phyloP scores from a whole-genome alignment of 2,888 invertebrate species.

The Drosophila borborema region DNA sequence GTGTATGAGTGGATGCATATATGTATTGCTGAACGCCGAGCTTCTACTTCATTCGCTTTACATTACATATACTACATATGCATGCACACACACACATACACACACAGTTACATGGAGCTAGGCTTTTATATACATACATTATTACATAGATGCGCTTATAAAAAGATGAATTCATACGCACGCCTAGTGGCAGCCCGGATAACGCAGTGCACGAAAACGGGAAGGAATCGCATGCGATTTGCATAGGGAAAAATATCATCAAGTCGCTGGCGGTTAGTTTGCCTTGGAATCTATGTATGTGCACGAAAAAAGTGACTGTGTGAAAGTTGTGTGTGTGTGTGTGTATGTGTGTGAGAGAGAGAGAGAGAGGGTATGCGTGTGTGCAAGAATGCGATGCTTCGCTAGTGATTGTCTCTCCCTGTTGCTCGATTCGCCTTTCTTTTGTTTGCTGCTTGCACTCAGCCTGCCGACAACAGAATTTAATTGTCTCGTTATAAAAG shows the following conservation, averaged over 20 bases:
- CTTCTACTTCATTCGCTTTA: constrained; percentile 52
- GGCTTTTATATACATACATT: constrained; percentile 14
- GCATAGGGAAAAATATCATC: constrained; percentile 72
- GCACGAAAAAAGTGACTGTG: constrained; percentile 16
- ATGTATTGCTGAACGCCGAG: constrained; percentile 35
- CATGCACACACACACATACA: constrained; percentile 7
- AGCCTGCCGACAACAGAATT: constrained; percentile 37
- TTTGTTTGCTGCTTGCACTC: constrained; percentile 62
- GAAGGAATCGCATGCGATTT: constrained; percentile 71
- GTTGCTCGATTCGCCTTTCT: constrained; percentile 63
- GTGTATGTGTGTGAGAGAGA: constrained; percentile 6
- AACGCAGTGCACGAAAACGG: constrained; percentile 7
- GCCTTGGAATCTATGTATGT: constrained; percentile 27
- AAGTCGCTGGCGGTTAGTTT: constrained; percentile 59
- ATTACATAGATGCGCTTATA: constrained; percentile 19
- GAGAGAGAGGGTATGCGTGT: constrained; percentile 3
- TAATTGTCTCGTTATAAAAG: neutral
- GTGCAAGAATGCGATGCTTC: constrained; percentile 72
- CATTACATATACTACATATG: constrained; percentile 41
- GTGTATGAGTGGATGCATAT: constrained; percentile 1
- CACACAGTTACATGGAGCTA: neutral
- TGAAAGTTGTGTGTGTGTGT: constrained; percentile 3
- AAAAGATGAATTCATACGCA: constrained; percentile 71
- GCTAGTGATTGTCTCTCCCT: constrained; percentile 70
- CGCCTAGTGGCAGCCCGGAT: constrained; percentile 58